Evolutionary conservation across 1,140 invertebrate genomes (phyloP), one percentile per base, ranked within the genome.

Genomic region (Drosophila sproati): DNA sequence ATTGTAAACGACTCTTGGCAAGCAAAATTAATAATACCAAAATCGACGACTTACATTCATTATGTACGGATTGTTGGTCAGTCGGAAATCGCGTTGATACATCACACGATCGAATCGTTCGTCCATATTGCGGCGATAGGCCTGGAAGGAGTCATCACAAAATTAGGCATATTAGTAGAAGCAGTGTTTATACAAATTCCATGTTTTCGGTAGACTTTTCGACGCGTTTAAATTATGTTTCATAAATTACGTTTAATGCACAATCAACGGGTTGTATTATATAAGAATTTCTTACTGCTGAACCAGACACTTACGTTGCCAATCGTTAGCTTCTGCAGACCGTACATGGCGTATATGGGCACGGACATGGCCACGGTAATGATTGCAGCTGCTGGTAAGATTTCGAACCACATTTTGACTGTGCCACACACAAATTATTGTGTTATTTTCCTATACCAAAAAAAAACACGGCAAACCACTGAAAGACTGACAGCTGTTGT

Each of bases 351-450:
- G 82, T 93, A 94, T 74, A 93, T 93, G 35, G 95, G 95, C 67
- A 95, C 77, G 29, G 94, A 93, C 47, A 95, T 57, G 3, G 93
- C 94, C 12, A 92, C 94, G 34, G 93, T 92, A 56, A 95, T 94
- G 72, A 95, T 94, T 60, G 91, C 93, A 61, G 94, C 94, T 88
- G 93, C 93, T 34, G 95, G 95, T 83, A 95, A 73, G 85, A 95
- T 94, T 93, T 95, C 95, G 82, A 94, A 95, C 95, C 95, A 95
- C 95, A 95, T 95, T 66, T 76, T 76, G 10, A 34, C 54, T 51
- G 39, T 56, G 28, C 39, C 34, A 55, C 34, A 55, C 61, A 41
- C 61, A 66, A 63, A 37, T 63, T 89, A 83, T 56, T 93, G 50
- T 60, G 48, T 63, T 74, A 80, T 80, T 80, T 83, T 73, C 37